Evolutionary conservation across 2,888 invertebrate genomes (phyloP), one percentile per base, ranked within the genome.

Genomic region (Hirtodrosophila confusa): DNA sequence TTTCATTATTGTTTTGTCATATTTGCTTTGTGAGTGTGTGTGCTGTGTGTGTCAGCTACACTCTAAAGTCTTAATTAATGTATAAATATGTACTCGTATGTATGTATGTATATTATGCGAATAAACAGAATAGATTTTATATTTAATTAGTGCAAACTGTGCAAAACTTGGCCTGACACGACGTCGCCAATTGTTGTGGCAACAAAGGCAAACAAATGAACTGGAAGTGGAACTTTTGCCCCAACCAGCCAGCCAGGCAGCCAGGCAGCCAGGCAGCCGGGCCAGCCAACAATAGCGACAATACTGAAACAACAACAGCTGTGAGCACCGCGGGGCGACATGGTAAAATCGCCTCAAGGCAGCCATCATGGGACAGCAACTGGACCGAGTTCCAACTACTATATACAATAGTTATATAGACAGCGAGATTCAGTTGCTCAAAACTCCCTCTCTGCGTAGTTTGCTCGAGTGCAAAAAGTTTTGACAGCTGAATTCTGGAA

Each of bases 1-100:
- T 86, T 86, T 85, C 86, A 88, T 83, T 85, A 85, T 87, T 85
- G 86, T 87, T 84, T 87, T 85, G 88, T 85, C 83, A 87, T 84
- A 87, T 84, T 84, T 87, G 86, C 82, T 69, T 79, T 79, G 71
- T 62, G 48, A 48, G 62, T 58, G 61, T 61, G 55, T 39, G 54
- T 54, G 27, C 27, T 53, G 55, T 36, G 9, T 80, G 78, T 86
- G 82, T 78, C 82, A 82, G 67, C 54, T 66, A 75, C 87, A 82
- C 87, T 84, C 71, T 72, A 86, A 84, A 86, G 70, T 84, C 82
- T 84, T 82, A 82, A 82, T 82, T 82, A 86, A 82, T 82, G 75
- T 84, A 82, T 80, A 82, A 82, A 82, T 82, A 84, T 84, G 65
- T 75, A 69, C 61, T 55, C 33, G 51, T 70, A 8, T n/a, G 1